Base-by-base conservation (phyloP, 37 sponge, comb jelly and placozoan genomes). In the Crambe crambe region DNA sequence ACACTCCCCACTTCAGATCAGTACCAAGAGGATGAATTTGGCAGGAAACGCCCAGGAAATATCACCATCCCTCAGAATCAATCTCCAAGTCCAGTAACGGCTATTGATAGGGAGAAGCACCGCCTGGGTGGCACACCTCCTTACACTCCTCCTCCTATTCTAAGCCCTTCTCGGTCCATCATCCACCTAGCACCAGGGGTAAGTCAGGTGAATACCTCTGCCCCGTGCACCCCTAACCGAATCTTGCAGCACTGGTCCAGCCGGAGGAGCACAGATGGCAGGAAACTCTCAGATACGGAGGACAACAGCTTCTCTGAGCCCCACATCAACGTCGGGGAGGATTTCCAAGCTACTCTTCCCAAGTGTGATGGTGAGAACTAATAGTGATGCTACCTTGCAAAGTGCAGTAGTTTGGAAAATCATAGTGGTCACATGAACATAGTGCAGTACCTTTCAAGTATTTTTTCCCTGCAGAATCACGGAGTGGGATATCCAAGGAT, bases 81-180 rank as follows among this genome's bases (percentile, higher is more conserved):
- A 0, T 36, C 40, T 22, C 51, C 71, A 31, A 37, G 42, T 17
- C 44, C 61, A 34, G n/a, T n/a, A n/a, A 34, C 51, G 3, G 40
- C 59, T 21, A 65, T 84, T 0, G 85, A 84, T 27, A 67, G 80
- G 36, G 89, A 83, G 42, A 44, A 75, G 20, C 64, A 70, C 72
- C 56, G 79, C 38, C 62, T 83, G 30, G 75, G 80, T 18, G 43
- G 56, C 23, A 80, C 86, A 3, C 93, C 93, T 27, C 93, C 93
- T 8, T 92, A 92, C 83, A 92, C 93, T 17, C 93, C 93, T n/a
- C 93, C 93, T 29, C 93, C 93, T 34, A 85, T 92, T 20, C 89
- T 92, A 23, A 88, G 85, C 36, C 93, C 93, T 15, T 43, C 84
- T 0, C 66, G 89, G 5, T 76, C 82, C 39, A 42, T 81, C 71